These are phyloP conservation scores for Tiliacea aurago DNA, from an alignment of 2,888 invertebrate species.

Conservation along the genomic window DNA sequence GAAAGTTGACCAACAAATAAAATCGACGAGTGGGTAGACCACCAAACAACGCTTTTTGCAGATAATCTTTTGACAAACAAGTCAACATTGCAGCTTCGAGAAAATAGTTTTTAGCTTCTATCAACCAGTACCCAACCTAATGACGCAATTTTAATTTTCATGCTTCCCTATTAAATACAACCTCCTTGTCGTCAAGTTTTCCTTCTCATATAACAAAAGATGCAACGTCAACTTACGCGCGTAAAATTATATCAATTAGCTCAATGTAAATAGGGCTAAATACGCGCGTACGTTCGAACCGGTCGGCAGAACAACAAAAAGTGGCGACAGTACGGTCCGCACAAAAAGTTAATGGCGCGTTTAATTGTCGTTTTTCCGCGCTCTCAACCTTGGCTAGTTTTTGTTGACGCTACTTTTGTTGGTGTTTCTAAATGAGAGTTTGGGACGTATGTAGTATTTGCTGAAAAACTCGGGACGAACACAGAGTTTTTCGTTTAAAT, in stretches of 20 bases:
- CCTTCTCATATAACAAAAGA: background rate
- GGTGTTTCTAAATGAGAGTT: conserved; percentile 49
- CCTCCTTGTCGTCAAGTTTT: conserved; percentile 1
- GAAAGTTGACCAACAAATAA: background rate
- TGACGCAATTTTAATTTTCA: conserved; percentile 1
- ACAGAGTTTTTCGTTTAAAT: conserved; percentile 24
- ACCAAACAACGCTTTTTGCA: no score
- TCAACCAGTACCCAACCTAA: background rate
- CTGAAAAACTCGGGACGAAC: conserved; percentile 20
- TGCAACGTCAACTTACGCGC: conserved; percentile 16
- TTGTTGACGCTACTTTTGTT: conserved; percentile 65
- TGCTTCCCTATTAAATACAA: background rate
- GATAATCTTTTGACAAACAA: background rate
- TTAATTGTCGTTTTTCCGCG: conserved; percentile 74
- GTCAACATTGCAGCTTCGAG: background rate
- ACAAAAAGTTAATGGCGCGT: conserved; percentile 74
- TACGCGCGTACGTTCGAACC: conserved; percentile 33
- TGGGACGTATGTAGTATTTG: conserved; percentile 14
- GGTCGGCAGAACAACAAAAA: conserved; percentile 55
- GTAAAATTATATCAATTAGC: conserved; percentile 54
- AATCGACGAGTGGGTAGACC: background rate
- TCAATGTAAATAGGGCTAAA: conserved; percentile 47
- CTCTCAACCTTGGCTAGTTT: conserved; percentile 67
- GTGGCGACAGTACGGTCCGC: conserved; percentile 60
- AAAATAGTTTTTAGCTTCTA: background rate